Percentiles rank a stretch among this genome's conserved stretches.
phyloP scores from a whole-genome alignment of 92 coral and sea anemone species.

The Porites lobata region DNA sequence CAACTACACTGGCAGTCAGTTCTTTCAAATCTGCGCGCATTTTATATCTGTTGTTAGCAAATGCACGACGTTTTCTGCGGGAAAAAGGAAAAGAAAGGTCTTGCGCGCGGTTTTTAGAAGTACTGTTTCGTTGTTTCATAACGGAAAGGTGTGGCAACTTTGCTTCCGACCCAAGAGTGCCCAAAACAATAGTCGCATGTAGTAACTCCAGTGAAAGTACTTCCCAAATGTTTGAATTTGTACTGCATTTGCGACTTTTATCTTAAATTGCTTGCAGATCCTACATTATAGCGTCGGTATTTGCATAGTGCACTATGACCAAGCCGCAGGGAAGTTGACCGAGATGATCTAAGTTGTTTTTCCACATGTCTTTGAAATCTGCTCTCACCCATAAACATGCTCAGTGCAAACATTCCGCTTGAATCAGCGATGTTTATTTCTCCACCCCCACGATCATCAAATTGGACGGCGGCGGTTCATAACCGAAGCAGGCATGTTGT shows the following conservation, averaged over 20 bases:
- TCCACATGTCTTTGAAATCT: slow-evolving; percentile 30
- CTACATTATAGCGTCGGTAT: slow-evolving; percentile 7
- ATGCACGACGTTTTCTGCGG: slow-evolving; percentile 27
- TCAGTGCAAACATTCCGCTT: neutral
- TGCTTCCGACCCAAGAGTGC: slow-evolving; percentile 23
- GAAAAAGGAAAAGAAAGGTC: neutral
- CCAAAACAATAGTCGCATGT: slow-evolving; percentile 19
- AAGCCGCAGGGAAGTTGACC: slow-evolving; percentile 39
- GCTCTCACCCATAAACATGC: neutral
- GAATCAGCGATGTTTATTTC: slow-evolving; percentile 34
- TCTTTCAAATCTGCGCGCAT: too few species aligned
- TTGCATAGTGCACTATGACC: slow-evolving; percentile 46
- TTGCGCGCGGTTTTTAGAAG: slow-evolving; percentile 15
- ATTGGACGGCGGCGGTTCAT: slow-evolving; percentile 19
- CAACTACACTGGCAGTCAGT: too few species aligned
- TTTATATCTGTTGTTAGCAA: slow-evolving; percentile 5
- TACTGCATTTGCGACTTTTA: slow-evolving; percentile 46
- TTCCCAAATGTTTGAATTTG: slow-evolving; percentile 18
- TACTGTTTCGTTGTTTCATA: neutral
- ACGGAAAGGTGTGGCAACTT: slow-evolving; percentile 24
- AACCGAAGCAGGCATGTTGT: slow-evolving; percentile 26
- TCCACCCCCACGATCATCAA: slow-evolving; percentile 51
- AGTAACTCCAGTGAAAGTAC: slow-evolving; percentile 14
- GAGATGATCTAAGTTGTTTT: neutral
- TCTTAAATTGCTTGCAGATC: slow-evolving; percentile 12